phyloP scores from a whole-genome alignment of 2,113 vertebrate species.

The Steatornis caripensis region DNA sequence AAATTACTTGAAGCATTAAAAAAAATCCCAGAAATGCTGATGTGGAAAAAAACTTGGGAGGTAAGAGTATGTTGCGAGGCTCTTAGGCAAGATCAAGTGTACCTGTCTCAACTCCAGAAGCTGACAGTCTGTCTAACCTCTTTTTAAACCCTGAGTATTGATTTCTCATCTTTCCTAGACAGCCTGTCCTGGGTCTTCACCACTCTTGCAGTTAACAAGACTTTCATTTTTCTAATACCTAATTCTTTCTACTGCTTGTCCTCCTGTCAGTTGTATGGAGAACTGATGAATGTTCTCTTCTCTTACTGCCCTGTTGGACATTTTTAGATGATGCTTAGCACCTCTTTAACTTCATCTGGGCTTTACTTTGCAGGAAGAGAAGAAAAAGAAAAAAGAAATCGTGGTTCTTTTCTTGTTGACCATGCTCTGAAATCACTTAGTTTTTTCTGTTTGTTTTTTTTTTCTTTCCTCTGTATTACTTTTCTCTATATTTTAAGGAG shows the following conservation, averaged over 20 bases:
- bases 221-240: conserved; percentile 49
- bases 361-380: neutral
- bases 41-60: neutral
- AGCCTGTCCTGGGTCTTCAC: conserved; percentile 17
- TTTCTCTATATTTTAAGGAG: neutral
- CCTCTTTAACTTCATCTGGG: neutral
- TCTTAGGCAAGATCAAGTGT: conserved; percentile 2
- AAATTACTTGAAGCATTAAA: conserved; percentile 11
- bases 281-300: neutral
- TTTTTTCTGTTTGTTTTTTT: neutral
- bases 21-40: neutral
- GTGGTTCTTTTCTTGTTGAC: neutral
- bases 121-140: conserved; percentile 36
- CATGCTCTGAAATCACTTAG: neutral
- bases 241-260: neutral
- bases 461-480: neutral
- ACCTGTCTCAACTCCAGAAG: conserved; percentile 13
- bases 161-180: conserved; percentile 54
- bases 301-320: neutral
- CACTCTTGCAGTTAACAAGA: conserved; percentile 11
- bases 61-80: neutral
- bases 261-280: neutral
- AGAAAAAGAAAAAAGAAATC: neutral
- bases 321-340: neutral
- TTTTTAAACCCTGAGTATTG: conserved; percentile 34